Percentiles rank a stretch among this genome's conserved stretches.
Evolutionary conservation across 2,888 invertebrate species (phyloP).

Genomic region (Orthonychiurus folsomi): DNA sequence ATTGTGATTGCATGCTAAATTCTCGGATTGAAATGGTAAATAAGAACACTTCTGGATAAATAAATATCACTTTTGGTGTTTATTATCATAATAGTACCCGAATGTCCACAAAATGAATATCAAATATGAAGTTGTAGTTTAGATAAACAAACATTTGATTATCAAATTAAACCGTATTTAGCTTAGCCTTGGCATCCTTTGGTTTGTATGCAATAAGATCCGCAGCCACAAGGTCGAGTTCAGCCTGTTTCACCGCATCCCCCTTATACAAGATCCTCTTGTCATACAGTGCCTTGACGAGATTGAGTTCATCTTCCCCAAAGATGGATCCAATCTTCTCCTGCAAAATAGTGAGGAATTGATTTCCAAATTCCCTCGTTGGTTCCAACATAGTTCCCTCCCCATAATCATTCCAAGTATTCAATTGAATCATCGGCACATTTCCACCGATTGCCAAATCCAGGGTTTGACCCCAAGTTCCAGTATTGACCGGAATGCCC

Average conservation of each 20-base stretch:
- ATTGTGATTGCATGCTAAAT: too few species aligned
- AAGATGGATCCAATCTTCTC: slow-evolving; percentile 17
- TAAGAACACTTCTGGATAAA: too few species aligned
- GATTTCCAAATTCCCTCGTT: slow-evolving; percentile 34
- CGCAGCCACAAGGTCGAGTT: slow-evolving; percentile 22
- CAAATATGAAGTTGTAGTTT: too few species aligned
- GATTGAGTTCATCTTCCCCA: slow-evolving; percentile 22
- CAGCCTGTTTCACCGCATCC: neutral
- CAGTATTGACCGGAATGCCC: slow-evolving; percentile 20
- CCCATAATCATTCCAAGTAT: slow-evolving; percentile 38
- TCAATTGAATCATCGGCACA: slow-evolving; percentile 25
- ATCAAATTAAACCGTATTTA: neutral
- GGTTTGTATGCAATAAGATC: slow-evolving; percentile 21
- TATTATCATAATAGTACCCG: too few species aligned
- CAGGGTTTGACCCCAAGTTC: slow-evolving; percentile 28
- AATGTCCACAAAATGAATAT: too few species aligned
- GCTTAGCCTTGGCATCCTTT: slow-evolving; percentile 13
- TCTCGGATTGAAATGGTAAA: too few species aligned
- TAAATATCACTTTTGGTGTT: too few species aligned
- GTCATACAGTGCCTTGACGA: slow-evolving; percentile 21
- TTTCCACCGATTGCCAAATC: slow-evolving; percentile 20
- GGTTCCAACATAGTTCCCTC: slow-evolving; percentile 37
- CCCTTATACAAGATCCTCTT: slow-evolving; percentile 18
- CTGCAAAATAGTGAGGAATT: slow-evolving; percentile 30
- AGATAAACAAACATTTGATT: too few species aligned